Conservation (phyloP, 1,140 invertebrate genomes). For the Drosophila obscura region DNA sequence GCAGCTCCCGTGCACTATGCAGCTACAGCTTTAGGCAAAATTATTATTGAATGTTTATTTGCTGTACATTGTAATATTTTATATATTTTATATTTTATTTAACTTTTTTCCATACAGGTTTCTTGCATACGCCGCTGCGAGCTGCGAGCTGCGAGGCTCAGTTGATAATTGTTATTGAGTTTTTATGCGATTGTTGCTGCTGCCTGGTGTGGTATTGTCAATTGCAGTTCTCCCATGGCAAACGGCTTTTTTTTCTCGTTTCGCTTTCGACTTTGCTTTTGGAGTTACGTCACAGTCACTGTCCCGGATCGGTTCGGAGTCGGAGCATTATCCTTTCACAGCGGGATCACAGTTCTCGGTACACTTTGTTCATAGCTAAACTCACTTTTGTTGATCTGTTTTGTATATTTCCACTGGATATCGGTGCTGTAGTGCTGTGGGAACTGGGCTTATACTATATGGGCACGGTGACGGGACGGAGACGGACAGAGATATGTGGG, state of each 20-base stretch:
- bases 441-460: slow-evolving; percentile 19
- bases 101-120: slow-evolving; percentile 38
- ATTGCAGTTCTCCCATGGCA: slow-evolving; percentile 65
- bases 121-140: slow-evolving; percentile 42
- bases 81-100: slow-evolving; percentile 37
- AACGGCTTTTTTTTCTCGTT: slow-evolving; percentile 63
- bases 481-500: slow-evolving; percentile 1
- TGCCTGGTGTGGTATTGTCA: slow-evolving; percentile 35
- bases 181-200: slow-evolving; percentile 48
- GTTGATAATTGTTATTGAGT: slow-evolving; percentile 70
- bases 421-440: not conserved
- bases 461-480: slow-evolving; percentile 9
- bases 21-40: slow-evolving; percentile 16
- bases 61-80: slow-evolving; percentile 7
- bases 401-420: not conserved
- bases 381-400: not conserved
- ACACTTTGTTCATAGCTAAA: not conserved
- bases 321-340: slow-evolving; percentile 16
- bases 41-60: slow-evolving; percentile 43
- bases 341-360: not conserved
- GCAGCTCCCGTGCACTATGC: too few relatives aligned
- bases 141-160: slow-evolving; percentile 44
- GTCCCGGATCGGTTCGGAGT: too few relatives aligned
- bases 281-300: slow-evolving; percentile 24
- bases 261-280: slow-evolving; percentile 33